Conservation (phyloP, 2,113 vertebrate species). For the Uria aalge region DNA sequence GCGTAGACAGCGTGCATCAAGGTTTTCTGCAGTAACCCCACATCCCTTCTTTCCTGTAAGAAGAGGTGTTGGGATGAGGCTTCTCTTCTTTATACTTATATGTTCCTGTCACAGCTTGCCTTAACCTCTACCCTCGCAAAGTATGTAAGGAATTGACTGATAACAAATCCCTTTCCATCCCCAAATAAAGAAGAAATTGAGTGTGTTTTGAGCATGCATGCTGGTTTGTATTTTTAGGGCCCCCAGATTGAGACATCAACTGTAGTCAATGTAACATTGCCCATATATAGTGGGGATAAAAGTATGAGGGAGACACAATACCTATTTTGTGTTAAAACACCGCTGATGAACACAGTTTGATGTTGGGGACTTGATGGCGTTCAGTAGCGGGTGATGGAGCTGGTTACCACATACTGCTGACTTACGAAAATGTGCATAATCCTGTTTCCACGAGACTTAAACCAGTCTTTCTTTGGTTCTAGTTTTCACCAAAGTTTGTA, state of each 20-base stretch:
- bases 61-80: background rate
- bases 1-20: fast-evolving
- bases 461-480: background rate
- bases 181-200: constrained; percentile 10
- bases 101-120: constrained; percentile 17
- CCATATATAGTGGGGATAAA: fast-evolving
- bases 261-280: background rate
- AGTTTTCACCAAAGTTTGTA: fast-evolving
- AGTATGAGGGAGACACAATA: background rate
- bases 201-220: fast-evolving
- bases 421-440: background rate
- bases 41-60: background rate
- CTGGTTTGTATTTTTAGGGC: background rate
- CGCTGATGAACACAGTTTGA: no score
- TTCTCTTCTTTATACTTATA: background rate
- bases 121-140: constrained; percentile 20
- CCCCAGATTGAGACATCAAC: background rate
- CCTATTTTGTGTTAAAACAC: background rate
- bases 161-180: constrained; percentile 38
- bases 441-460: background rate
- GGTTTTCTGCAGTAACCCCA: background rate
- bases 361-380: fast-evolving
- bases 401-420: fast-evolving
- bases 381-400: background rate
- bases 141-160: constrained; percentile 52